Conservation (phyloP, 2,797 vertebrate genomes). For the Gadopsis marmoratus region DNA sequence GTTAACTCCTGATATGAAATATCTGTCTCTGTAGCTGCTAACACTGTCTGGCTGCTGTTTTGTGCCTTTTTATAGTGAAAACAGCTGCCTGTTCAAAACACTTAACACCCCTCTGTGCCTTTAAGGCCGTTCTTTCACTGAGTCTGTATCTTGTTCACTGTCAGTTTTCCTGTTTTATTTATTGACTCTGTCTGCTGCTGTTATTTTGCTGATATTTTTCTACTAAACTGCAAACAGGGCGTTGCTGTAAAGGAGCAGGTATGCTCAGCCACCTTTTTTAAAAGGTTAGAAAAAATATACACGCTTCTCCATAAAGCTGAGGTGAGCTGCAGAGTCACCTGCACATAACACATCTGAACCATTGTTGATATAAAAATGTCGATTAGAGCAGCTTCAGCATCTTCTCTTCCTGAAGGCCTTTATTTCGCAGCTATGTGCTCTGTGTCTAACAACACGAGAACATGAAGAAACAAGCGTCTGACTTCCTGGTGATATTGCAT, state of each 20-base stretch:
- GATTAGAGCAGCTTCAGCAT: neutral
- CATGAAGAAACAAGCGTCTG: constrained; percentile 26
- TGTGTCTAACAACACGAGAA: constrained; percentile 18
- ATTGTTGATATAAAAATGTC: neutral
- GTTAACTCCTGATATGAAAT: neutral
- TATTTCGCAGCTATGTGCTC: neutral
- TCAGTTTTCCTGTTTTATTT: constrained; percentile 12
- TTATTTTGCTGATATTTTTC: constrained; percentile 14
- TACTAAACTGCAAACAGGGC: neutral
- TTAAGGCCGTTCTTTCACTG: neutral
- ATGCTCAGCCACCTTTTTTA: neutral
- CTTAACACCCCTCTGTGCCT: neutral
- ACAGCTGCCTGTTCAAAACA: constrained; percentile 8
- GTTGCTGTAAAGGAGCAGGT: neutral
- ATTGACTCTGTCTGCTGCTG: constrained; percentile 7
- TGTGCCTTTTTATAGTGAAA: neutral
- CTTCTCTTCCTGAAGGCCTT: neutral
- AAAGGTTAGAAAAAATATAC: constrained; percentile 2
- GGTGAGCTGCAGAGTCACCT: neutral
- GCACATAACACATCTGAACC: neutral
- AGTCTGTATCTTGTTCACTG: constrained; percentile 9
- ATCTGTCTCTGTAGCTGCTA: neutral
- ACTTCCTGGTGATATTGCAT: constrained; percentile 25
- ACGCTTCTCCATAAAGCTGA: neutral
- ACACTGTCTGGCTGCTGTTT: neutral